Evolutionary conservation across 2,888 invertebrate species (phyloP).

Genomic region (Rugalucina vietnamica): DNA sequence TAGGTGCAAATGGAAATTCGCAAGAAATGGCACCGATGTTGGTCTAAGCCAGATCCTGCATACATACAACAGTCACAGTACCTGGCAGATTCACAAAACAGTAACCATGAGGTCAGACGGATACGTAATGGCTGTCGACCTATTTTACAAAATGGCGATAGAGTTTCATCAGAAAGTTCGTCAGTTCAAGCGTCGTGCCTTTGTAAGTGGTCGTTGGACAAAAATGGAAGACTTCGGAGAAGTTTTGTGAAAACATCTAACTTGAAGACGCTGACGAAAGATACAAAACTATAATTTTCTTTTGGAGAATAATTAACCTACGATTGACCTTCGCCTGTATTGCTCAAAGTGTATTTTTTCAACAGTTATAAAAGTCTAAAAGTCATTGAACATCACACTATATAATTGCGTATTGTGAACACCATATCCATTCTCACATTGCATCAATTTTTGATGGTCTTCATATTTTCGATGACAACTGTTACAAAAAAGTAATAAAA

Average conservation of each 20-base stretch:
- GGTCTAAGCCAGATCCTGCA: constrained; percentile 54
- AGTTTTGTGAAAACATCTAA: constrained; percentile 40
- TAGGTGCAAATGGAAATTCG: constrained; percentile 75
- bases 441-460: too few relatives aligned
- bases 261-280: neutral
- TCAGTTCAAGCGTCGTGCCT: constrained; percentile 43
- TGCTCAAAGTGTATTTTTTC: too few relatives aligned
- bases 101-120: constrained; percentile 26
- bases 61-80: constrained; percentile 54
- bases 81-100: constrained; percentile 39
- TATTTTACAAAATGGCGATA: neutral
- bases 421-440: too few relatives aligned
- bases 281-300: neutral
- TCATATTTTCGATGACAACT: too few relatives aligned
- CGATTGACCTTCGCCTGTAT: too few relatives aligned
- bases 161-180: constrained; percentile 48
- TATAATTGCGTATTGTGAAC: too few relatives aligned
- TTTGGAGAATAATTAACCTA: too few relatives aligned
- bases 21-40: constrained; percentile 68
- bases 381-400: too few relatives aligned
- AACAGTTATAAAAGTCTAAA: too few relatives aligned
- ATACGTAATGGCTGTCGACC: constrained; percentile 21
- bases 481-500: too few relatives aligned
- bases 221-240: constrained; percentile 49
- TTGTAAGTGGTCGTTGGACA: constrained; percentile 62